Evolutionary conservation across 2,797 vertebrate species (phyloP).

Genomic region (Toxotes lorentzi): DNA sequence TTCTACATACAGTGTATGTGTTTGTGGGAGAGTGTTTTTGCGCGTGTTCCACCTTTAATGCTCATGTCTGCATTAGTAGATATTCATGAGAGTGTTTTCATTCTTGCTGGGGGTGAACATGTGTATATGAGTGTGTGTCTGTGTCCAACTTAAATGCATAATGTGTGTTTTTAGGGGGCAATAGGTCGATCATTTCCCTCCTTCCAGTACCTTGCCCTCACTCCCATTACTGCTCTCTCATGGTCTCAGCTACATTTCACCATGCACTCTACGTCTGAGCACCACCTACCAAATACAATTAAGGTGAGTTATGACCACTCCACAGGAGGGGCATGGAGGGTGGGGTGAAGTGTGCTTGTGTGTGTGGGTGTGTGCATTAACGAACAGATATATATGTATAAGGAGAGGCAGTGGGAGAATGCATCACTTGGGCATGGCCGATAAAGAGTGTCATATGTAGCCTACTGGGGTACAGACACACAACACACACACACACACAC

Average conservation of each 20-base stretch:
- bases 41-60: conserved; percentile 3
- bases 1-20: neutral
- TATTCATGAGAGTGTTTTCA: conserved; percentile 20
- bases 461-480: conserved; percentile 19
- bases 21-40: neutral
- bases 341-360: conserved; percentile 32
- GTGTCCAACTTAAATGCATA: conserved; percentile 47
- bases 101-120: conserved; percentile 12
- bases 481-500: conserved; percentile 18
- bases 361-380: conserved; percentile 48
- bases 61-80: neutral
- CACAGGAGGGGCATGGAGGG: conserved; percentile 51
- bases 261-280: conserved; percentile 77
- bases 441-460: conserved; percentile 19
- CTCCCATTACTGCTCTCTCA: conserved; percentile 67
- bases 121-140: neutral
- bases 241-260: conserved; percentile 62
- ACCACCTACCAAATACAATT: conserved; percentile 87
- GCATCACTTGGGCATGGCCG: conserved; percentile 40
- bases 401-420: conserved; percentile 46
- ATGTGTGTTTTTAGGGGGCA: conserved; percentile 66
- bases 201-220: conserved; percentile 60
- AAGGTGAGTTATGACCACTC: conserved; percentile 87
- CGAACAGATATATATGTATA: neutral
- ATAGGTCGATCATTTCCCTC: conserved; percentile 54